Percentiles rank a stretch among this genome's conserved stretches.
Evolutionary conservation across 2,113 vertebrate genomes (phyloP).

Genomic region (Casuarius casuarius): DNA sequence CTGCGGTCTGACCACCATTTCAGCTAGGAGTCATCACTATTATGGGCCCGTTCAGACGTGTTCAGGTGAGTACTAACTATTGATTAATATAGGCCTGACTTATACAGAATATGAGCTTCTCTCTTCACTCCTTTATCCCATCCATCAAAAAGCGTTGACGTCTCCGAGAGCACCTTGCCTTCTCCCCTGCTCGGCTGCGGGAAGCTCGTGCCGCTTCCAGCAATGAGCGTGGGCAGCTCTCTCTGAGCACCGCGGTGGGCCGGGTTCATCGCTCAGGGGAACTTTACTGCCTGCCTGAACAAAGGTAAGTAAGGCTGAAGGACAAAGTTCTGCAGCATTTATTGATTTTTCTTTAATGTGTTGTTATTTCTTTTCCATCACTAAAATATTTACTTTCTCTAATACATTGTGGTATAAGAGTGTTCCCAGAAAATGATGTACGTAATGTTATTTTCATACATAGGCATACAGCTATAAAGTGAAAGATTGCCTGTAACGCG

Average conservation of each 20-base stretch:
- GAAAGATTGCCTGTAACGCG: not conserved
- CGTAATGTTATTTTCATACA: not conserved
- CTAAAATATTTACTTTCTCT: not conserved
- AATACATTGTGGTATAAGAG: rapidly evolving
- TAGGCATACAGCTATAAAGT: not conserved
- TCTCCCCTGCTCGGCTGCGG: not conserved
- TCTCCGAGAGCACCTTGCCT: not conserved
- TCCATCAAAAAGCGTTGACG: not conserved
- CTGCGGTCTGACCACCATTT: not conserved
- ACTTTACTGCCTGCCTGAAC: not conserved
- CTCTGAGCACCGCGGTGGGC: rapidly evolving
- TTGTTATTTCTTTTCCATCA: constrained; percentile 22
- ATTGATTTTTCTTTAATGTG: constrained; percentile 25
- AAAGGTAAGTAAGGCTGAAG: not conserved
- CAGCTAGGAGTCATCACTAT: not conserved
- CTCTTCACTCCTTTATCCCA: rapidly evolving
- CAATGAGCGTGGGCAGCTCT: not conserved
- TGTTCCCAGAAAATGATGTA: not conserved
- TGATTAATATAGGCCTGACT: not conserved
- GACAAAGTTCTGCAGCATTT: not conserved
- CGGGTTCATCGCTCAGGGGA: not conserved
- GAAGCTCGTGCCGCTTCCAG: not conserved
- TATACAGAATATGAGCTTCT: not conserved
- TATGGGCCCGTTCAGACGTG: not conserved
- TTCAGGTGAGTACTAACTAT: not conserved